Evolutionary conservation across 1,140 invertebrate genomes (phyloP), one percentile per base, ranked within the genome.

Genomic region (Tribolium madens): DNA sequence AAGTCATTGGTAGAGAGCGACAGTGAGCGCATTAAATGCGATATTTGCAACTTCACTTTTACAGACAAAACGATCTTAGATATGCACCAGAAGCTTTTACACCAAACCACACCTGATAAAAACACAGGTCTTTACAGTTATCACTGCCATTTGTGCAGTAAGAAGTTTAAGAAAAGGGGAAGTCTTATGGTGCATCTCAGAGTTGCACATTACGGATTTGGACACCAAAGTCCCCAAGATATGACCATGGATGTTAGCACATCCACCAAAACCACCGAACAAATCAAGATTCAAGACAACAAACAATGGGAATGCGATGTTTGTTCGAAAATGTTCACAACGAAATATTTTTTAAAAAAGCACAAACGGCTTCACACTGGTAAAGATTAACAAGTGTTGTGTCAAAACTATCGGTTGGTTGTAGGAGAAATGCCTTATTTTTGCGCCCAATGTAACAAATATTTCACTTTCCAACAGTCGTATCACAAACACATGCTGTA

Each of bases 391-490:
- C 50, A 17, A 10, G 12, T 18, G 7, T 17, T 31, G 26, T 46
- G 42, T 26, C n/a, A 26, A 1, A 21, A 50, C n/a, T 76, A 52
- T 10, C 10, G 15, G 46, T 69, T 52, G 47, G 42, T 85, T 86
- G 84, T 88, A 90, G 95, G 95, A 68, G 94, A 96, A 87, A 95
- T 94, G 89, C 95, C 95, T 0, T 96, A 96, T 83, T 91, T 91
- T 5, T 97, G 96, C 84, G 89, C 89, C 31, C 91, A 93, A 83
- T 97, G 96, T 84, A 92, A 92, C 64, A 96, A 96, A 86, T 94
- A 93, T 0, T 97, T 97, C 86, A 95, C 94, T 15, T 96, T 96
- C 85, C 94, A 96, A 86, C 95, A 97, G 80, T 96, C 95, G 1
- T 96, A 95, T 84, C 95, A 97, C 84, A 96, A 96, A 82, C 95